phyloP scores from a whole-genome alignment of 2,113 vertebrate genomes.

The Ciconia stormi region DNA sequence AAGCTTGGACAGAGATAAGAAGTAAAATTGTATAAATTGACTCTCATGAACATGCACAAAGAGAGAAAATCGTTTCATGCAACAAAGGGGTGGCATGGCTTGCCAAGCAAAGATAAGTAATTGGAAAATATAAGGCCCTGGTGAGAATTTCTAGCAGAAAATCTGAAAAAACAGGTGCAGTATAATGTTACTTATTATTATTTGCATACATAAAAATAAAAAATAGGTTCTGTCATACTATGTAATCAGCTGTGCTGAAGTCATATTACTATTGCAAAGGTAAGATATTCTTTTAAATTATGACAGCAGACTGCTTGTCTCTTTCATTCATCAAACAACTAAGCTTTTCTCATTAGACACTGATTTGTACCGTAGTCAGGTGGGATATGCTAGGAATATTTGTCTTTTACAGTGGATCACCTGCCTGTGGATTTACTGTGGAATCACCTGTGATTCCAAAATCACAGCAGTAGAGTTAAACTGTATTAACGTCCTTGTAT shows the following conservation, averaged over 20 bases:
- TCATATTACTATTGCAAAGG: not conserved
- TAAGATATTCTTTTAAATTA: not conserved
- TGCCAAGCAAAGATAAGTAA: constrained; percentile 29
- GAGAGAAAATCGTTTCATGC: constrained; percentile 31
- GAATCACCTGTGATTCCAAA: not conserved
- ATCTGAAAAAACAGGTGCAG: not conserved
- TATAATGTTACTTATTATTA: not conserved
- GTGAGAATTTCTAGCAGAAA: constrained; percentile 29
- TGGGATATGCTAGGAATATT: not conserved
- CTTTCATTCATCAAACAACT: not conserved
- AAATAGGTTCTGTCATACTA: not conserved
- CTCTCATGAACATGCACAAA: constrained; percentile 1
- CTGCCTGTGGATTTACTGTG: not conserved
- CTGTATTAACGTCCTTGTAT: not conserved
- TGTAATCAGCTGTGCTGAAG: not conserved
- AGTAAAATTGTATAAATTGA: constrained; percentile 2
- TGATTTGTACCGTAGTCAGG: not conserved
- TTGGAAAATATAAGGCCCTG: constrained; percentile 11
- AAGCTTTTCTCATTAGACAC: not conserved
- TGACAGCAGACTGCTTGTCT: not conserved
- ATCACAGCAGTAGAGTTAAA: not conserved
- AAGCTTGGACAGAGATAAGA: constrained; percentile 25
- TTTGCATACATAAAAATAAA: not conserved
- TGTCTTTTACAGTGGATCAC: not conserved
- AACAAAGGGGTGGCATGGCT: not conserved